Base-by-base conservation (phyloP, 2,888 invertebrate genomes). In the Gasteruption jaculator region DNA sequence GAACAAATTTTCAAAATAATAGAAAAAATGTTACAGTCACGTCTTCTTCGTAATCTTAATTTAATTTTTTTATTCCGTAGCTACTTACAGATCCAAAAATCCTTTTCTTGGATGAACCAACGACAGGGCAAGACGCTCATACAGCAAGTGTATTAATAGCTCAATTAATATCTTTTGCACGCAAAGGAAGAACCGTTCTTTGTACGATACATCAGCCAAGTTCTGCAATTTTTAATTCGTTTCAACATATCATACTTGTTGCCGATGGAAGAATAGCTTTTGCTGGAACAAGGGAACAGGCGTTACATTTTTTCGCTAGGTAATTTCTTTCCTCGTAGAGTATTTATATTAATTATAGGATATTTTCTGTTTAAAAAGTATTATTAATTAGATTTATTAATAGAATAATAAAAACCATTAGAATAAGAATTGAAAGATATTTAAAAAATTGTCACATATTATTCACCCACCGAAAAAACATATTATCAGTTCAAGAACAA, bases 181-280 rank as follows among this genome's bases (percentile, higher is more conserved):
- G 77, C 2, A 80, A 81, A 51, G 90, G 91, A 12, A 87, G 87
- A 71, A 91, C 92, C 0, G 84, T 95, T 24, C 75, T 94, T 40
- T 91, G 91, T 65, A 94, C 94, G 14, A 94, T 95, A 54, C 95
- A 95, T 71, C 94, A 95, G 72, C 94, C 95, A 0, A 90, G 90
- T 3, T 89, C 90, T 0, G 88, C 91, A 57, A 73, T 90, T 42
- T 91, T 91, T 69, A 81, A 84, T 2, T 79, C 87, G 73, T 94
- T 94, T 63, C 85, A 91, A 60, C 79, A 81, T 50, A 67, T 80
- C 20, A 81, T 94, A 46, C 72, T 95, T 27, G 74, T 95, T 46
- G 86, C 91, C 15, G 91, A 92, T 61, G 94, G 95, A 1, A 76
- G 90, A 47, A 83, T 91, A 1, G 93, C 91, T 0, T 91, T 82